phyloP scores from a whole-genome alignment of 2,888 invertebrate genomes.

The Aethes cnicana region DNA sequence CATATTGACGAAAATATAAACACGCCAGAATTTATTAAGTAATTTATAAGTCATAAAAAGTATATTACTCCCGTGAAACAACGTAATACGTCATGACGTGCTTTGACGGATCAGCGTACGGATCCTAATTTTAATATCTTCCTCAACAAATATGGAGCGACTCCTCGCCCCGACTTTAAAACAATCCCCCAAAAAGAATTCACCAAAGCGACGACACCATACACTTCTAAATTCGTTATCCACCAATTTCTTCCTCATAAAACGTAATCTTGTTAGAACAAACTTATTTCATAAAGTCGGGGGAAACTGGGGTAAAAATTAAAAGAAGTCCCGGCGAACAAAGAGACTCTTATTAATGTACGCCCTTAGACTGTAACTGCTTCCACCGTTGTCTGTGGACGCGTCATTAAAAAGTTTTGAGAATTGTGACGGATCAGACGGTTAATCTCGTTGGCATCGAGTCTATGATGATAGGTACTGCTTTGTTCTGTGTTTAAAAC shows the following conservation, averaged over 20 bases:
- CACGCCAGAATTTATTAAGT: slow-evolving; percentile 9
- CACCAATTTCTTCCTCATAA: slow-evolving; percentile 74
- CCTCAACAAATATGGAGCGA: slow-evolving; percentile 45
- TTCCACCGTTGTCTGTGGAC: slow-evolving; percentile 50
- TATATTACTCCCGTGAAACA: slow-evolving; percentile 28
- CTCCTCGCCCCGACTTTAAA: slow-evolving; percentile 55
- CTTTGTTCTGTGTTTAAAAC: too few relatives aligned
- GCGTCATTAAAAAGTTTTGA: slow-evolving; percentile 32
- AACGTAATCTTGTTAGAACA: slow-evolving; percentile 76
- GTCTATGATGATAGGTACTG: too few relatives aligned
- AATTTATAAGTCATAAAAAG: slow-evolving; percentile 15
- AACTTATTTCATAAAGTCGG: slow-evolving; percentile 77
- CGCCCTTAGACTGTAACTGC: slow-evolving; percentile 62
- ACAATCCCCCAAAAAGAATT: slow-evolving; percentile 42
- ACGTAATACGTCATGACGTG: slow-evolving; percentile 27
- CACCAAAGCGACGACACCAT: slow-evolving; percentile 39
- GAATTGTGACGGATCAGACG: slow-evolving; percentile 12
- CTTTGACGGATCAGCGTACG: slow-evolving; percentile 7
- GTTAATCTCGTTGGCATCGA: slow-evolving; percentile 20
- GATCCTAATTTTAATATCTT: slow-evolving; percentile 32
- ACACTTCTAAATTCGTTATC: slow-evolving; percentile 68
- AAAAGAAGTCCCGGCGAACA: slow-evolving; percentile 50
- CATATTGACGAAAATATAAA: slow-evolving; percentile 1
- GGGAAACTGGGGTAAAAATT: slow-evolving; percentile 57
- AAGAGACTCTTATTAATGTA: slow-evolving; percentile 60